Base-by-base conservation (phyloP, 2,113 vertebrate genomes). In the Corythornis cristatus region DNA sequence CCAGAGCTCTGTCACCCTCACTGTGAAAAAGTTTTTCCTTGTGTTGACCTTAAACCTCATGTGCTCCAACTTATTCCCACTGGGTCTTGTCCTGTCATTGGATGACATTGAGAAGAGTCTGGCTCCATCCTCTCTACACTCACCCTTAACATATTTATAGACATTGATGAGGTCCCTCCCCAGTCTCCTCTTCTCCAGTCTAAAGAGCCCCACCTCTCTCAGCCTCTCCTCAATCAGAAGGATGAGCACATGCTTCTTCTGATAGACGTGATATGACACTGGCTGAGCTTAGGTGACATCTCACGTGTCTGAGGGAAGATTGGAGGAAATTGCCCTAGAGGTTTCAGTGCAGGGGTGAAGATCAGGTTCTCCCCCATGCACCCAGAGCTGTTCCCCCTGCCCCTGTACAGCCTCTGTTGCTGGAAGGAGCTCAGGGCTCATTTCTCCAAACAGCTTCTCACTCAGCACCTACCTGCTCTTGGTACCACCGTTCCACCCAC, bases 381-480 rank as follows among this genome's bases (percentile, higher is more conserved):
- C 74, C 54, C 35, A 6, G 10, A 88, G 79, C 57, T 5, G 0
- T 17, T 66, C 86, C 76, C 19, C 0, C 4, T 62, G 45, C 33
- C 48, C 67, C 11, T 1, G 3, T 4, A 13, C 54, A 43, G 75
- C 48, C 4, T 0, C 0, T 12, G 40, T 68, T 53, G 57, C 64
- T 77, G 77, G 76, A 84, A 50, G 58, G 61, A 78, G 37, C 65
- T 50, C 74, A 64, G 86, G 83, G 46, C 62, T 93, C 71, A 28
- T 86, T 86, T 57, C 77, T 62, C 61, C 62, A 43, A 80, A 64
- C 26, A 75, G 68, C 68, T 78, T 73, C 90, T 93, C 74, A 74
- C 92, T 96, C 92, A 87, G 86, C 89, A 56, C 82, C 92, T 84
- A 72, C 90, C 86, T 77, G 83, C 89, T 71, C 86, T 3, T 18